Percentiles rank a stretch among this genome's conserved stretches.
These are phyloP conservation scores for Escarpia spicata DNA, from an alignment of 2,888 invertebrate genomes.

Conservation along the genomic window DNA sequence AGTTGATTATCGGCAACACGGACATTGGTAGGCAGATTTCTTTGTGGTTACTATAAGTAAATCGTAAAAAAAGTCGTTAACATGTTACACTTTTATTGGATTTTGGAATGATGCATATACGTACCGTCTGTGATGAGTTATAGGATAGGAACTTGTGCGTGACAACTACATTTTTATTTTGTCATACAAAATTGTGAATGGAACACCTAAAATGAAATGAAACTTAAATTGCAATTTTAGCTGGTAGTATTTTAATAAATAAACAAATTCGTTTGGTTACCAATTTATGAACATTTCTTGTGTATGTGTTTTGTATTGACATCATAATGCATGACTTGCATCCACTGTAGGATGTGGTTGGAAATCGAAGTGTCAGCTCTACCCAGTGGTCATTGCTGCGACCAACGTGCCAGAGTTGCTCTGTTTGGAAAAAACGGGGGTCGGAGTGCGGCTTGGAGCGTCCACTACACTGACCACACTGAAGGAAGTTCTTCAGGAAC, in stretches of 20 bases:
- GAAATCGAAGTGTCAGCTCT: constrained; percentile 84
- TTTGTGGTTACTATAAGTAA: not conserved
- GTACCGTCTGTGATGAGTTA: too few relatives aligned
- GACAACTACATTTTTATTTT: too few relatives aligned
- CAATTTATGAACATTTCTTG: not conserved
- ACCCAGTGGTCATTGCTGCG: constrained; percentile 83
- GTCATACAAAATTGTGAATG: too few relatives aligned
- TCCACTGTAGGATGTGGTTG: constrained; percentile 77
- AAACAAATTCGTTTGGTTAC: not conserved
- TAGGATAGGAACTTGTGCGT: too few relatives aligned
- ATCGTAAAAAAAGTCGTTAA: not conserved
- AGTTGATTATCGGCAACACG: constrained; percentile 84
- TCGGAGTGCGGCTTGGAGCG: constrained; percentile 80
- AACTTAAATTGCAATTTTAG: not conserved
- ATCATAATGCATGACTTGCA: not conserved
- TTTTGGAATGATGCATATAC: too few relatives aligned
- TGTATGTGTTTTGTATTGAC: not conserved
- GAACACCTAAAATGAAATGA: too few relatives aligned
- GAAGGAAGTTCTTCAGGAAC: constrained; percentile 72
- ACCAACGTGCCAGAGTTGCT: constrained; percentile 76
- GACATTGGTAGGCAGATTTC: constrained; percentile 77
- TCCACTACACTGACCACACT: constrained; percentile 80
- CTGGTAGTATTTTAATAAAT: not conserved
- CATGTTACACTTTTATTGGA: too few relatives aligned
- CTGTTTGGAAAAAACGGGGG: constrained; percentile 68